Conservation (phyloP, 2,113 vertebrate genomes). For the Erpornis zantholeuca region DNA sequence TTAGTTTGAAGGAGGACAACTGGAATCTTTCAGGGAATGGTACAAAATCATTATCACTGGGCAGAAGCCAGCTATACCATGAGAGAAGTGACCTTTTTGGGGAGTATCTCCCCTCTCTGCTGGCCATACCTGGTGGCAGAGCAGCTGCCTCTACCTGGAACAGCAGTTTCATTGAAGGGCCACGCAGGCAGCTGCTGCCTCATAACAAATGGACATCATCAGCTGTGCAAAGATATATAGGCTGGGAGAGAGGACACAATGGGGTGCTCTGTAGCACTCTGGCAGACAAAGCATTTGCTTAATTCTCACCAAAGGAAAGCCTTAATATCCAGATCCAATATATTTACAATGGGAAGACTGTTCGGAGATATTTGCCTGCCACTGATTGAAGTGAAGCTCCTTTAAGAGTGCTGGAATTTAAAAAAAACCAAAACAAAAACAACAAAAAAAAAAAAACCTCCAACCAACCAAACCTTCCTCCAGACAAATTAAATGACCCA, state of each 20-base stretch:
- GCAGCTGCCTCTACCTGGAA: constrained; percentile 84
- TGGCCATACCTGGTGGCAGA: constrained; percentile 68
- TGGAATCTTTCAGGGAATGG: not conserved
- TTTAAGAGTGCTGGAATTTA: not conserved
- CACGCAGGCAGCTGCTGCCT: constrained; percentile 78
- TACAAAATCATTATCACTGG: not conserved
- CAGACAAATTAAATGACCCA: constrained; percentile 20
- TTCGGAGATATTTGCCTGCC: constrained; percentile 53
- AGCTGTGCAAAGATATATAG: constrained; percentile 76
- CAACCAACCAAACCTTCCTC: not conserved
- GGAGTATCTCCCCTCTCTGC: not conserved
- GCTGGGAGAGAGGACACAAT: constrained; percentile 68
- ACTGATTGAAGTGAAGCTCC: constrained; percentile 42
- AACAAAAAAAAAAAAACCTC: not conserved
- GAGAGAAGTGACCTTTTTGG: not conserved
- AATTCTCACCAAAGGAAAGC: constrained; percentile 40
- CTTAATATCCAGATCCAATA: constrained; percentile 47
- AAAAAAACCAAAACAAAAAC: not conserved
- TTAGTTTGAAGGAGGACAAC: not conserved
- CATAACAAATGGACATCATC: constrained; percentile 78
- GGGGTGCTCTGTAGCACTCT: constrained; percentile 64
- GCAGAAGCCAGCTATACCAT: not conserved
- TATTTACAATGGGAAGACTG: constrained; percentile 62
- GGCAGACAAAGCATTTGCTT: constrained; percentile 67
- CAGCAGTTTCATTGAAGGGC: constrained; percentile 72